These are phyloP conservation scores for Drosophila paramelanica DNA, from an alignment of 2,888 invertebrate species.

Conservation along the genomic window DNA sequence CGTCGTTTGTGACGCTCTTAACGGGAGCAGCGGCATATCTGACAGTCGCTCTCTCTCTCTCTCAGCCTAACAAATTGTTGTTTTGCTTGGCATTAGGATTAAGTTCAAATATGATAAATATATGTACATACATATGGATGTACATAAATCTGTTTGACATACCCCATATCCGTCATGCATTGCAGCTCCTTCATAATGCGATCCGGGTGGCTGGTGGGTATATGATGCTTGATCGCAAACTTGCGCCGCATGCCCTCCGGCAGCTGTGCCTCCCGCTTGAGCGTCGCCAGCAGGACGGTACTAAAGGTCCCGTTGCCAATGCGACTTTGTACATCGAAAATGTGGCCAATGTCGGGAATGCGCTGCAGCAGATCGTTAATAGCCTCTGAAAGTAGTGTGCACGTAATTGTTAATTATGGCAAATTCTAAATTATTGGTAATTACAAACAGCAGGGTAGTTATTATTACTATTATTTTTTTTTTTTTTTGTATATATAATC, in stretches of 20 bases:
- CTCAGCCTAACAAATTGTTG: background rate
- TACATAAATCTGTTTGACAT: slow-evolving; percentile 52
- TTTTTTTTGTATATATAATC: slow-evolving; percentile 4
- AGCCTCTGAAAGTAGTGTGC: slow-evolving; percentile 73
- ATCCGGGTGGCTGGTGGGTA: slow-evolving; percentile 93
- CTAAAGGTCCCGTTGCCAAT: slow-evolving; percentile 95
- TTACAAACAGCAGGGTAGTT: background rate
- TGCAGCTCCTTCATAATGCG: slow-evolving; percentile 92
- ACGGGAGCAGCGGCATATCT: slow-evolving; percentile 4
- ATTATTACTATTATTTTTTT: no score
- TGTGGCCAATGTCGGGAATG: slow-evolving; percentile 88
- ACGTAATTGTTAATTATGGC: background rate
- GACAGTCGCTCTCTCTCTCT: background rate
- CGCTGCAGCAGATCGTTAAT: slow-evolving; percentile 82
- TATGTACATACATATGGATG: background rate
- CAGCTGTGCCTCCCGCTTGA: slow-evolving; percentile 85
- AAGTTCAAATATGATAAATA: background rate
- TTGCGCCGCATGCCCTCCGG: slow-evolving; percentile 86
- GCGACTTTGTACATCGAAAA: slow-evolving; percentile 89
- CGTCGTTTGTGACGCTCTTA: slow-evolving; percentile 69
- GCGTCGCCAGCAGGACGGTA: slow-evolving; percentile 91
- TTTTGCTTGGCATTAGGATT: background rate
- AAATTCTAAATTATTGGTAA: background rate
- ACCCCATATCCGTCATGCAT: slow-evolving; percentile 92
- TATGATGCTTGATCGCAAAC: slow-evolving; percentile 94